Conservation (phyloP, 2,113 vertebrate species). For the Neodon shergylaensis region DNA sequence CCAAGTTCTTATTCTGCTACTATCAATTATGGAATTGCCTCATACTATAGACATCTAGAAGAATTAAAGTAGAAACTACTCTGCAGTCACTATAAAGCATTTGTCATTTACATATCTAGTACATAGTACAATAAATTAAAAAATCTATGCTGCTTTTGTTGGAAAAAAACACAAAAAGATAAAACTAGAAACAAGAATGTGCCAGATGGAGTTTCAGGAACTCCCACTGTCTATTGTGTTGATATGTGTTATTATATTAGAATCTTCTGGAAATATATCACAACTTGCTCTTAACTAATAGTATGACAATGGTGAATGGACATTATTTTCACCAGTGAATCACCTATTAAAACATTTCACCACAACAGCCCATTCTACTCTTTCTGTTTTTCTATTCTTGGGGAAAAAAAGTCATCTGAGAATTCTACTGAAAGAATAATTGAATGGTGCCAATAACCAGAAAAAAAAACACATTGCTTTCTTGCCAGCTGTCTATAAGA, state of each 20-base stretch:
- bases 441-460: neutral
- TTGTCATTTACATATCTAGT: neutral
- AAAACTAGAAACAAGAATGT: neutral
- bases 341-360: neutral
- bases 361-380: neutral
- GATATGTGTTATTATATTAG: neutral
- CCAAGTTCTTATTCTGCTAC: neutral
- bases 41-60: neutral
- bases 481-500: neutral
- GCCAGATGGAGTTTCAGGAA: neutral
- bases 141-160: neutral
- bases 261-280: neutral
- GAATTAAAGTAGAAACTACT: neutral
- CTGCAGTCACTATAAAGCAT: neutral
- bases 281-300: neutral
- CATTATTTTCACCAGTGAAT: neutral
- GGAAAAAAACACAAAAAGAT: neutral
- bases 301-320: neutral
- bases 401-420: neutral
- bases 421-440: neutral
- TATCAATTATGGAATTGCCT: neutral
- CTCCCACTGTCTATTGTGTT: neutral
- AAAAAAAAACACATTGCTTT: neutral
- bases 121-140: neutral
- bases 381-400: neutral